These are phyloP conservation scores for Antechinus stuartii DNA, from an alignment of 2,113 vertebrate species.

Conservation along the genomic window DNA sequence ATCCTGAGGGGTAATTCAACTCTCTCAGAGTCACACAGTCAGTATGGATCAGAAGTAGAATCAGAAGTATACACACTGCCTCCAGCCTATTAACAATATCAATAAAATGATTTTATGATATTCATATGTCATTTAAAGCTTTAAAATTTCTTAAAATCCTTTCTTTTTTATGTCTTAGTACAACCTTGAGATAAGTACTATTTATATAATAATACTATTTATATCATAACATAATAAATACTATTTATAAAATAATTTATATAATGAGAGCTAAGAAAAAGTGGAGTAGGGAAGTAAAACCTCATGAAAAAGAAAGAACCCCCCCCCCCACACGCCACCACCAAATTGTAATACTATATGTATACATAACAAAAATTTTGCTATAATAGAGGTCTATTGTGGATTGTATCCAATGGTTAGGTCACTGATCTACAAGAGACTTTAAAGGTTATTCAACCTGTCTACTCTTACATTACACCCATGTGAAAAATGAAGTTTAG, in stretches of 20 bases:
- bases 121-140: background rate
- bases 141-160: background rate
- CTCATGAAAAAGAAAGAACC: background rate
- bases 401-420: background rate
- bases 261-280: conserved; percentile 13
- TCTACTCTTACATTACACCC: no score
- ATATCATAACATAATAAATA: background rate
- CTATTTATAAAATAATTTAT: background rate
- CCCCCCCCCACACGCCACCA: background rate
- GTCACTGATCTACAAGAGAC: background rate
- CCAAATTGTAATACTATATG: background rate
- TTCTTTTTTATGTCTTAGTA: background rate
- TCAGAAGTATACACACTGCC: background rate
- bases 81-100: background rate
- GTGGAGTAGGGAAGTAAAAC: background rate
- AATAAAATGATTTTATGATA: background rate
- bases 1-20: background rate
- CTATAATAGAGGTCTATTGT: background rate
- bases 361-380: background rate
- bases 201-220: background rate
- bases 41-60: background rate
- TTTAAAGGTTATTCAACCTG: background rate
- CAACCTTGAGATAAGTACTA: background rate
- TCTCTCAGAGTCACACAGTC: background rate
- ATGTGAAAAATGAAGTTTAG: no score